Percentiles rank a stretch among this genome's conserved stretches.
Evolutionary conservation across 2,113 vertebrate species (phyloP).

Genomic region (Caloenas nicobarica): DNA sequence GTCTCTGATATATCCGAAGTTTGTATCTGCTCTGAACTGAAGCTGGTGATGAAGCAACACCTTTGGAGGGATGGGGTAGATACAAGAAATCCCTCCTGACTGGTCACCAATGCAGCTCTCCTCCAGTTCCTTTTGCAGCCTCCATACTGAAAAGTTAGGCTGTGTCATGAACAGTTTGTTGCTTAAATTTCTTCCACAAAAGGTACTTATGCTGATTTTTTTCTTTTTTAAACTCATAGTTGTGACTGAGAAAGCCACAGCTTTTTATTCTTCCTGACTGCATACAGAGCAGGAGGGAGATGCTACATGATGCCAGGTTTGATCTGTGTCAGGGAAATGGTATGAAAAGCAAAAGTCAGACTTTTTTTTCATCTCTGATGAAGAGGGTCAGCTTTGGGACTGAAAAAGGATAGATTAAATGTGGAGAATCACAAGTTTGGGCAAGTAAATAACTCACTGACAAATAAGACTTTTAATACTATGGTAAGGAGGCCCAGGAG

Average conservation of each 20-base stretch:
- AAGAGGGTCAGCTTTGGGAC: neutral
- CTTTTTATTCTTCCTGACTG: neutral
- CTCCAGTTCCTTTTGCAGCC: neutral
- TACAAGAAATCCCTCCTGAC: neutral
- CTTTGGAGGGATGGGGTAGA: accelerated
- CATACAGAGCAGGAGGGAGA: neutral
- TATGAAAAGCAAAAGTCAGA: neutral
- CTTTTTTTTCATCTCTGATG: neutral
- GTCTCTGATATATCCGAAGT: neutral
- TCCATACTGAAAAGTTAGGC: neutral
- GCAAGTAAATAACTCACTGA: neutral
- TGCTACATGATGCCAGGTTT: neutral
- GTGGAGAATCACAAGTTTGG: neutral
- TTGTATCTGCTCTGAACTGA: neutral
- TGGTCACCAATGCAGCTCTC: neutral
- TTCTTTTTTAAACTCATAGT: neutral
- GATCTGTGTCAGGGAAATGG: neutral
- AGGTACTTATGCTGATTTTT: neutral
- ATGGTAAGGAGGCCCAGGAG: neutral
- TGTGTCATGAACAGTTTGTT: neutral
- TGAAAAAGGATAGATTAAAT: neutral
- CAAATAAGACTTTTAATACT: neutral
- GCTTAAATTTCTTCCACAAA: neutral
- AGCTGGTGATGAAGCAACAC: neutral
- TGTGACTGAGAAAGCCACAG: neutral